These are phyloP conservation scores for Caranx ignobilis DNA, from an alignment of 2,113 vertebrate species.

Conservation along the genomic window DNA sequence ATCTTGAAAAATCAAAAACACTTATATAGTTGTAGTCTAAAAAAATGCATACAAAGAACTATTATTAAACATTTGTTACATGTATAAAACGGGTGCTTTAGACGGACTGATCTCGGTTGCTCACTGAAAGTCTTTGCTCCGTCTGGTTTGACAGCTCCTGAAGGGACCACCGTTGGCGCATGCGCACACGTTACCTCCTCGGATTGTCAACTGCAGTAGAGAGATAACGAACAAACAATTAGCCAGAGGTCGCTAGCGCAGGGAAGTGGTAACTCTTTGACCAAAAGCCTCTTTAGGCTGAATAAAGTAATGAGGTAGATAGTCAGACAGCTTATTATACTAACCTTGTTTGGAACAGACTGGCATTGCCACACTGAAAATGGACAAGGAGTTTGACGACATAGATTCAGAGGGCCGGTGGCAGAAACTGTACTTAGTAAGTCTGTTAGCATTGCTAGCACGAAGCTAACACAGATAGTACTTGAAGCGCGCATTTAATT, in stretches of 20 bases:
- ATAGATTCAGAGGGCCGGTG: slow-evolving; percentile 90
- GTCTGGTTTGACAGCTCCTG: slow-evolving; percentile 34
- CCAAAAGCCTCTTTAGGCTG: slow-evolving; percentile 20
- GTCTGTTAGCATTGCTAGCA: slow-evolving; percentile 77
- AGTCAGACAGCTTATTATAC: slow-evolving; percentile 6
- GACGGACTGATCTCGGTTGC: background rate
- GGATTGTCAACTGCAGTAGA: slow-evolving; percentile 42
- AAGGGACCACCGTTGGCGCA: slow-evolving; percentile 42
- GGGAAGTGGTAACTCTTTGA: slow-evolving; percentile 16
- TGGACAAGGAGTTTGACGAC: slow-evolving; percentile 91
- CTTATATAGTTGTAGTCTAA: background rate
- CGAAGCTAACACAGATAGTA: slow-evolving; percentile 56
- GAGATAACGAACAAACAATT: slow-evolving; percentile 60
- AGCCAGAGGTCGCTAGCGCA: slow-evolving; percentile 19
- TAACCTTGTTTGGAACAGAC: slow-evolving; percentile 24
- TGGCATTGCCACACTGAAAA: slow-evolving; percentile 59
- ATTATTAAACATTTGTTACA: background rate
- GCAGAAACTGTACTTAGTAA: slow-evolving; percentile 93
- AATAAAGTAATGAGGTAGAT: slow-evolving; percentile 79
- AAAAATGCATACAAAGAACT: background rate
- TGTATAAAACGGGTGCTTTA: background rate
- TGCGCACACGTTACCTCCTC: slow-evolving; percentile 45
- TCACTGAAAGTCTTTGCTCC: slow-evolving; percentile 47
- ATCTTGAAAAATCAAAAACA: background rate
- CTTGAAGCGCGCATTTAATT: slow-evolving; percentile 46